phyloP scores from a whole-genome alignment of 2,113 vertebrate genomes.

The Brienomyrus longianalis region DNA sequence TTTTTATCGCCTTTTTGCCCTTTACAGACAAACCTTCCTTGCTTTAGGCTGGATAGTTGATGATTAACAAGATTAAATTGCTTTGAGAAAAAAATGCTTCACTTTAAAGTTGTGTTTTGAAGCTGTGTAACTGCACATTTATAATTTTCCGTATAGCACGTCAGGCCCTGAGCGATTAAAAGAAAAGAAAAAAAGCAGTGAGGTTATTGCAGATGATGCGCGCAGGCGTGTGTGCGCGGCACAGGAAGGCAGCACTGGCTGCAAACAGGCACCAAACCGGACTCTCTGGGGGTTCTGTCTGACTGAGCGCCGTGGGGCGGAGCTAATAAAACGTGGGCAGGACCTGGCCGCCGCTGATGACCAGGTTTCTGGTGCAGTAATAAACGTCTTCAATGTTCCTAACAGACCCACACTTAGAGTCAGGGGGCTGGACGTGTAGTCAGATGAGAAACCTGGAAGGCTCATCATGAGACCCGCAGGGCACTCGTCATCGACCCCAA shows the following conservation, averaged over 20 bases:
- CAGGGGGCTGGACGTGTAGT: neutral
- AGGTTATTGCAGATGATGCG: neutral
- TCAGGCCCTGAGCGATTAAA: neutral
- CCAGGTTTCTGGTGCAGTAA: conserved; percentile 3
- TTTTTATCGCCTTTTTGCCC: neutral
- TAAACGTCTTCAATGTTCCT: conserved; percentile 9
- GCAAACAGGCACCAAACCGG: neutral
- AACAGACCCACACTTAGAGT: conserved; percentile 4
- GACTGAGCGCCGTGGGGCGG: neutral
- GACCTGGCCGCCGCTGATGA: neutral
- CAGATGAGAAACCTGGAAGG: neutral
- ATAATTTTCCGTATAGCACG: neutral
- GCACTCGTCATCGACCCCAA: neutral
- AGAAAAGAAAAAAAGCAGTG: neutral
- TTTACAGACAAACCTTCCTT: neutral
- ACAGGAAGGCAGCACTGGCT: neutral
- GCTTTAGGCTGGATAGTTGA: neutral
- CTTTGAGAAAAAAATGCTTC: neutral
- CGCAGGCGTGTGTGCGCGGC: neutral
- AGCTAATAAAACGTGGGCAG: conserved; percentile 7
- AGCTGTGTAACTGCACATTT: neutral
- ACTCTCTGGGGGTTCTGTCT: neutral
- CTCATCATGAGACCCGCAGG: neutral
- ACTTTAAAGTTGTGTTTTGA: conserved; percentile 15
- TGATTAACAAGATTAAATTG: conserved; percentile 2